Percentiles rank a stretch among this genome's conserved stretches.
Evolutionary conservation across 2,113 vertebrate genomes (phyloP).

Genomic region (Theristicus caerulescens): DNA sequence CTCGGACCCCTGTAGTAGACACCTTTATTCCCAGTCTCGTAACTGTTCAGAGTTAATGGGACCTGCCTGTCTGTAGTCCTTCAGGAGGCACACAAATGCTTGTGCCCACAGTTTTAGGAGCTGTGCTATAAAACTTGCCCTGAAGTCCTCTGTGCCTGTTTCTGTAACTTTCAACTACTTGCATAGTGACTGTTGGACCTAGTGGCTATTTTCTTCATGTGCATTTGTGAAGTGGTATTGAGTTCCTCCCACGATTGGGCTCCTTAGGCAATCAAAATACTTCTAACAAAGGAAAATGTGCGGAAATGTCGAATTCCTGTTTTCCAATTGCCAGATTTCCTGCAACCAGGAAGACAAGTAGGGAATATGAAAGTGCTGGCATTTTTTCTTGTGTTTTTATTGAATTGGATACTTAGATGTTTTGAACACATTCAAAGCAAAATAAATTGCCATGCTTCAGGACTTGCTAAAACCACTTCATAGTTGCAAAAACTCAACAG

Average conservation of each 20-base stretch:
- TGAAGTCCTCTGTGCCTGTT: neutral
- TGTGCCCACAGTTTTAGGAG: neutral
- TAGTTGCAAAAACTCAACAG: neutral
- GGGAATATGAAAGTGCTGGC: neutral
- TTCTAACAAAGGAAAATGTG: neutral
- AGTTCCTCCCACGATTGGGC: neutral
- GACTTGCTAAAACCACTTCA: neutral
- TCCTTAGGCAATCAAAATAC: neutral
- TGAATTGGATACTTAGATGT: neutral
- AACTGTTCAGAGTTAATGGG: neutral
- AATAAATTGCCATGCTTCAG: neutral
- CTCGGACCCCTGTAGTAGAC: neutral
- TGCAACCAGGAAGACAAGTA: neutral
- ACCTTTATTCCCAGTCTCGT: neutral
- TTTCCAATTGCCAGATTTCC: neutral
- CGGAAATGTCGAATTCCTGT: neutral
- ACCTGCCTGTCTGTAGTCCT: neutral
- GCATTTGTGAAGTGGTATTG: neutral
- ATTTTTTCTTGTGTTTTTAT: neutral
- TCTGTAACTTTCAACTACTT: neutral
- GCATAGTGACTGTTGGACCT: neutral
- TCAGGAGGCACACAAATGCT: neutral
- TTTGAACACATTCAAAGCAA: slow-evolving; percentile 9
- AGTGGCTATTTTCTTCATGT: neutral
- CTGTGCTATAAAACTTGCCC: neutral